phyloP scores from a whole-genome alignment of 1,140 invertebrate genomes.

The Calliphora vicina region DNA sequence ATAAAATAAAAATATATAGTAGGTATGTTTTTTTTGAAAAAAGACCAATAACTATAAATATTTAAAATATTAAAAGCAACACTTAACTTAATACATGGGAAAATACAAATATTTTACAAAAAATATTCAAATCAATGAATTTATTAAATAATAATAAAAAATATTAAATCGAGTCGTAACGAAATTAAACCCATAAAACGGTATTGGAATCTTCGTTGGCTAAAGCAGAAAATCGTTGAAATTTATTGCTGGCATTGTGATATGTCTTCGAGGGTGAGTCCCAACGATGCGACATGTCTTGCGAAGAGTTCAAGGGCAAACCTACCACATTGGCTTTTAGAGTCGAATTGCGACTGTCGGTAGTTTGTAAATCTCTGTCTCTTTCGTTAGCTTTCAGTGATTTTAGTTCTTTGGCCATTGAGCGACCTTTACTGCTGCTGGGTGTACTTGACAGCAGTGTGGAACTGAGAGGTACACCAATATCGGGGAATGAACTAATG shows the following conservation, averaged over 20 bases:
- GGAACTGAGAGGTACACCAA: constrained; percentile 69
- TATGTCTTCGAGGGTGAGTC: constrained; percentile 48
- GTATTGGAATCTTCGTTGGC: constrained; percentile 58
- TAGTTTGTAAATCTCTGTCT: constrained; percentile 11
- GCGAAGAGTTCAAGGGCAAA: constrained; percentile 44
- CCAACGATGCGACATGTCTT: constrained; percentile 40
- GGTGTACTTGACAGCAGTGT: constrained; percentile 49
- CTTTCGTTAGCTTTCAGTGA: neutral
- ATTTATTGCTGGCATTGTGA: constrained; percentile 52
- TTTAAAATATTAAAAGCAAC: neutral
- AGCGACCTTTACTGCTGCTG: neutral
- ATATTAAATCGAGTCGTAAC: neutral
- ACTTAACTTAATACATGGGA: neutral
- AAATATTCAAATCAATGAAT: neutral
- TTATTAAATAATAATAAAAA: too few species aligned
- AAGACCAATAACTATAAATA: neutral
- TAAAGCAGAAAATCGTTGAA: constrained; percentile 60
- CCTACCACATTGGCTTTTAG: constrained; percentile 46
- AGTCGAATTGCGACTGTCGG: constrained; percentile 57
- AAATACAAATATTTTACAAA: constrained; percentile 15
- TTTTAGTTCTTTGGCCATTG: neutral
- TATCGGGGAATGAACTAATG: constrained; percentile 81
- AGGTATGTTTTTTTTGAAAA: too few species aligned
- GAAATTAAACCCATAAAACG: constrained; percentile 55
- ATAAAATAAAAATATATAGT: too few species aligned